phyloP scores from a whole-genome alignment of 1,140 invertebrate genomes.

The Proales similis region DNA sequence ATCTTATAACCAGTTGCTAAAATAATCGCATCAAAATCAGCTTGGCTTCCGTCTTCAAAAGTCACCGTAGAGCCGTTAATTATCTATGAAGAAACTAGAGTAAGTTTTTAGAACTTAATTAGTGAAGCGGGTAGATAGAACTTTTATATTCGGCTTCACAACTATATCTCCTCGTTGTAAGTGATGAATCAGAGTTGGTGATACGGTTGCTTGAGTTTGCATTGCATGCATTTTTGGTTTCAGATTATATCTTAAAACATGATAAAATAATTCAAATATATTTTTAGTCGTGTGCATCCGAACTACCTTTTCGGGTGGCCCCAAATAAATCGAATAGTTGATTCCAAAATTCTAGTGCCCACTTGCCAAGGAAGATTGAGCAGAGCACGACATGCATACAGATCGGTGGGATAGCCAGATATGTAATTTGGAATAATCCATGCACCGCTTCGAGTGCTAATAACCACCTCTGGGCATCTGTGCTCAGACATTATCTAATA shows the following conservation, averaged over 20 bases:
- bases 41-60: constrained; percentile 45
- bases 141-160: constrained; percentile 46
- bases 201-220: constrained; percentile 49
- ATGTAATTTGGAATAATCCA: constrained; percentile 50
- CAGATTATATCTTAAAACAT: constrained; percentile 44
- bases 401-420: constrained; percentile 45
- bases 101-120: background rate
- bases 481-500: background rate
- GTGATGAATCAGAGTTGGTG: constrained; percentile 47
- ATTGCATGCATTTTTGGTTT: constrained; percentile 49
- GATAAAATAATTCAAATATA: background rate
- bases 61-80: constrained; percentile 44
- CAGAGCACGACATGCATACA: constrained; percentile 46
- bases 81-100: constrained; percentile 40
- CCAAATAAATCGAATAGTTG: constrained; percentile 42
- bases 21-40: constrained; percentile 48
- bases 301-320: constrained; percentile 45
- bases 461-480: constrained; percentile 45
- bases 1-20: constrained; percentile 51
- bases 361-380: constrained; percentile 43
- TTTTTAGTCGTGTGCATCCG: background rate
- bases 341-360: constrained; percentile 43
- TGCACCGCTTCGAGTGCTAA: constrained; percentile 48
- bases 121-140: constrained; percentile 22
- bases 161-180: constrained; percentile 46